These are phyloP conservation scores for Marasmarcha lunaedactyla DNA, from an alignment of 2,888 invertebrate species.

Conservation along the genomic window DNA sequence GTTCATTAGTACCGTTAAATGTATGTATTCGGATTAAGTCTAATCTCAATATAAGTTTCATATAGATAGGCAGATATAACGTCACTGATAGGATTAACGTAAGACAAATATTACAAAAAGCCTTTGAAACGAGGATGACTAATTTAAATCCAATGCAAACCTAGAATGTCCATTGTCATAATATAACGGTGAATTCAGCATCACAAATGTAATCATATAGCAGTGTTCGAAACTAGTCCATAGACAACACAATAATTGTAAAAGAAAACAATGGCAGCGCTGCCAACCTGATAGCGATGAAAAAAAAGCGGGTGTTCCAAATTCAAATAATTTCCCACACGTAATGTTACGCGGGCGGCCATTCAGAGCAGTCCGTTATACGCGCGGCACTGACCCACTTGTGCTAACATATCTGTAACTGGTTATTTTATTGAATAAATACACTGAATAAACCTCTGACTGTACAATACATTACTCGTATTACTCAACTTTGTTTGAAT, in stretches of 20 bases:
- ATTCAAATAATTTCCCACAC: constrained; percentile 70
- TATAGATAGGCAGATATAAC: too few species aligned
- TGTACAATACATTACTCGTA: constrained; percentile 18
- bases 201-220: constrained; percentile 21
- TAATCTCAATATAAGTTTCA: too few species aligned
- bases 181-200: constrained; percentile 12
- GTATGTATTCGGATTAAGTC: too few species aligned
- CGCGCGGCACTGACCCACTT: constrained; percentile 66
- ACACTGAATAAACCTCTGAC: constrained; percentile 19
- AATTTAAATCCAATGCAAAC: not conserved
- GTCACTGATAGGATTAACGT: too few species aligned
- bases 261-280: constrained; percentile 43
- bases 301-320: constrained; percentile 59
- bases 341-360: constrained; percentile 69
- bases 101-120: too few species aligned
- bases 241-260: constrained; percentile 34
- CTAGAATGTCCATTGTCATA: not conserved
- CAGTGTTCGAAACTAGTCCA: constrained; percentile 37
- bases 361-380: constrained; percentile 64
- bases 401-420: constrained; percentile 35
- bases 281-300: constrained; percentile 44
- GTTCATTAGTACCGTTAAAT: too few species aligned
- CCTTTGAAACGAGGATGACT: too few species aligned
- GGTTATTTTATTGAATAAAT: constrained; percentile 50
- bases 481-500: too few species aligned